Evolutionary conservation across 2,888 invertebrate species (phyloP).

Genomic region (Congeria kusceri): DNA sequence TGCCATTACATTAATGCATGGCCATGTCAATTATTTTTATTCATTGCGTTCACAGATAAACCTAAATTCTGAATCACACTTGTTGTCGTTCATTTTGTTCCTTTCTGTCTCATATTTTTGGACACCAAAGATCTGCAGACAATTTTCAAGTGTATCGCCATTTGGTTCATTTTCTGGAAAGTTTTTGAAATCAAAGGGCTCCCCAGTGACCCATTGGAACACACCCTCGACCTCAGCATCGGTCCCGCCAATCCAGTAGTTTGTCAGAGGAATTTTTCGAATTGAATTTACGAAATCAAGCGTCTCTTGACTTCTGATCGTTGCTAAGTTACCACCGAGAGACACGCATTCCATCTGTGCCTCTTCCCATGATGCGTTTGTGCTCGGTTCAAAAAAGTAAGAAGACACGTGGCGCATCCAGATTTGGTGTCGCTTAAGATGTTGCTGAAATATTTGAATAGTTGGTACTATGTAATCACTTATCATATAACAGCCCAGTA

Average conservation of each 20-base stretch:
- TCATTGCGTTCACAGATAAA: background rate
- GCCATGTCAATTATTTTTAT: background rate
- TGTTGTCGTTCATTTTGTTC: background rate
- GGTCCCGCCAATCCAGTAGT: constrained; percentile 6
- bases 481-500: too few species aligned
- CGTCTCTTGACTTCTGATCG: background rate
- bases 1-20: too few species aligned
- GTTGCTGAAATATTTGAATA: too few species aligned
- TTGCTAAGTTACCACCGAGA: background rate
- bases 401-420: background rate
- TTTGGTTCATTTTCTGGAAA: background rate
- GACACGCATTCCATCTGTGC: background rate
- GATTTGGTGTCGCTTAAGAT: background rate
- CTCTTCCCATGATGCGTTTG: background rate
- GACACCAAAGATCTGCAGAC: background rate
- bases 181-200: background rate
- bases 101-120: background rate
- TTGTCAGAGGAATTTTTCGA: background rate
- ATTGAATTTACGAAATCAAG: background rate
- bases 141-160: background rate
- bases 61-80: background rate
- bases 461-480: too few species aligned
- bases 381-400: background rate
- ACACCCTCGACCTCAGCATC: background rate
- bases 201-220: background rate